Base-by-base conservation (phyloP, 2,797 vertebrate genomes). In the Liasis olivaceus region DNA sequence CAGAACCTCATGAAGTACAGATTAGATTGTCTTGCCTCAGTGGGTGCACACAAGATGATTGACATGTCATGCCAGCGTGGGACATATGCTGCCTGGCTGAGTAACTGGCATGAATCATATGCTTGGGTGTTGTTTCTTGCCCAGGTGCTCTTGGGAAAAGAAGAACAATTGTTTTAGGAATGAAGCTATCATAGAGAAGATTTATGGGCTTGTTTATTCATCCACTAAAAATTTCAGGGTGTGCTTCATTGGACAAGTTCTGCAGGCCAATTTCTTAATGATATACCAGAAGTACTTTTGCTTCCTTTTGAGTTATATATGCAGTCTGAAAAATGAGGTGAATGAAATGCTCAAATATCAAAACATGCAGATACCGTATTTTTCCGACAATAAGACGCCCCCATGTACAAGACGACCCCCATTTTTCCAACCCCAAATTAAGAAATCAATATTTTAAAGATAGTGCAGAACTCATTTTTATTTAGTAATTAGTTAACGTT, bases 101-200 rank as follows among this genome's bases (percentile, higher is more conserved):
- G 96, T 96, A 96, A 97, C 94, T 95, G 87, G 94, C 20, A 31
- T 96, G 95, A 96, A 96, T 96, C 95, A 95, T 91, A 89, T 4
- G 22, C 64, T 90, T 93, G 87, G n/a, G 91, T 94, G 94, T 94
- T 93, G 69, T 66, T 26, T 91, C 13, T 77, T 59, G 89, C n/a
- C 6, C 85, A 88, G 94, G 93, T 77, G 69, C 92, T 91, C 89
- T 94, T 91, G 89, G 0, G 20, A 88, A 91, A 92, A 69, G 93
- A n/a, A 94, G 26, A 36, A 77, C 15, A 92, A 3, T 85, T 91
- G 47, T 89, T 89, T 91, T 56, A 66, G 31, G 87, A 92, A 36
- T 64, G 4, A 6, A 90, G 4, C 0, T 93, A 63, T 64, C 87
- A 84, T 69, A 87, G 5, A 5, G 8, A 22, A 89, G 86, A 94